A percentile compares a stretch with the other conserved stretches of the same genome.
Evolutionary conservation across 2,113 vertebrate genomes (phyloP).

Genomic region (Synchiropus splendidus): DNA sequence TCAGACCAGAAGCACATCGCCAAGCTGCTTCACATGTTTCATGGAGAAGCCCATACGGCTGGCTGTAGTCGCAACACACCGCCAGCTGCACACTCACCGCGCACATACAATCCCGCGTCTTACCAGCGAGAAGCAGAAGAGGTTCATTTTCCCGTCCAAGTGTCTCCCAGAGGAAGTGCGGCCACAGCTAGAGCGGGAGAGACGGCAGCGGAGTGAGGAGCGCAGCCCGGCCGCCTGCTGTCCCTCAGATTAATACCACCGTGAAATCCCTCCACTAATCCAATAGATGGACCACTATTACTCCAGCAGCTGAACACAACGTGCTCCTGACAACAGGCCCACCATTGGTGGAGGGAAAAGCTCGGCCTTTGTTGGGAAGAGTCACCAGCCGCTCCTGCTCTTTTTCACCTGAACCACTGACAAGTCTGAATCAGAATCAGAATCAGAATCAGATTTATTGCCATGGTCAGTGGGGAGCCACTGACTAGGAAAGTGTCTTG

Average conservation of each 20-base stretch:
- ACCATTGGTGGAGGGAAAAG: constrained; percentile 6
- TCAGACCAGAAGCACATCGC: too few species aligned
- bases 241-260: constrained; percentile 81
- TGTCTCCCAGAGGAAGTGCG: constrained; percentile 32
- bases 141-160: constrained; percentile 71
- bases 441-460: too few species aligned
- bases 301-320: constrained; percentile 69
- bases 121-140: constrained; percentile 96
- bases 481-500: too few species aligned
- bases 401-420: not conserved
- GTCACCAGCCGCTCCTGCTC: too few species aligned
- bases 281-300: constrained; percentile 80
- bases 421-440: too few species aligned
- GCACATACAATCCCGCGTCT: too few species aligned
- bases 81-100: too few species aligned
- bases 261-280: constrained; percentile 89
- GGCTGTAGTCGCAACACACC: too few species aligned
- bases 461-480: too few species aligned
- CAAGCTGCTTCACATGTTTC: too few species aligned
- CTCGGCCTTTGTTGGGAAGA: too few species aligned
- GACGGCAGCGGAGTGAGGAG: constrained; percentile 48
- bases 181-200: constrained; percentile 26
- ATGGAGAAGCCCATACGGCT: too few species aligned
- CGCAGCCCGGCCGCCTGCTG: constrained; percentile 61
- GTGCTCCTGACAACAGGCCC: constrained; percentile 32